Base-by-base conservation (phyloP, 1,140 invertebrate genomes). In the Varroa destructor region DNA sequence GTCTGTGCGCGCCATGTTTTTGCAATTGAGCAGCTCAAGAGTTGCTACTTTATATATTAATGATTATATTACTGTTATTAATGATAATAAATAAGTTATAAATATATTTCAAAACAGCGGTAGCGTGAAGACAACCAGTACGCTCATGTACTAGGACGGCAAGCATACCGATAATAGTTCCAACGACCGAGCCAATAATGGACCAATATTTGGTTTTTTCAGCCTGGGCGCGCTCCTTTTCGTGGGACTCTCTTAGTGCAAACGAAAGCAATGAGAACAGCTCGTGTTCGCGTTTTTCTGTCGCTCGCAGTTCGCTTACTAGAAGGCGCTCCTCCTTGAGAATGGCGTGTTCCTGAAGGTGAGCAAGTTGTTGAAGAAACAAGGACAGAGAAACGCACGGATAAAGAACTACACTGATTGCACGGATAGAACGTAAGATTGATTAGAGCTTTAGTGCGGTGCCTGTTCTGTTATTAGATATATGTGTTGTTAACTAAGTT, bases 151-250 rank as follows among this genome's bases (percentile, higher is more conserved):
- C 55, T 12, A 12, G 42, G 42, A 37, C 4, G 42, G 1, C 14
- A 43, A 2, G 36, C 14, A 3, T 46, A 67, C 87, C 87, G 5
- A 88, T 80, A 0, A 84, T 77, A 43, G 87, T 86, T 36, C 87
- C 87, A 56, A 86, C 77, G 74, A 88, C 80, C 4, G 87, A 88
- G 14, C 86, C 87, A 37, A 87, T 84, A 61, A 89, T 83, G 71
- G 86, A 87, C 86, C 87, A 88, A 76, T 89, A 89, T 78, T 89
- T 89, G 72, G 87, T 89, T 74, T 85, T 81, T 77, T 88, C 86
- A 12, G 86, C 86, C 76, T 87, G 85, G 1, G 86, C 84, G 57
- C 87, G 77, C 78, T 89, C 87, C 73, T 86, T 83, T 76, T 89
- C 87, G 76, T 89, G 87, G 72, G 85, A 86, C 14, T 87, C 82